phyloP scores from a whole-genome alignment of 2,113 vertebrate genomes.

The Panthera leo region DNA sequence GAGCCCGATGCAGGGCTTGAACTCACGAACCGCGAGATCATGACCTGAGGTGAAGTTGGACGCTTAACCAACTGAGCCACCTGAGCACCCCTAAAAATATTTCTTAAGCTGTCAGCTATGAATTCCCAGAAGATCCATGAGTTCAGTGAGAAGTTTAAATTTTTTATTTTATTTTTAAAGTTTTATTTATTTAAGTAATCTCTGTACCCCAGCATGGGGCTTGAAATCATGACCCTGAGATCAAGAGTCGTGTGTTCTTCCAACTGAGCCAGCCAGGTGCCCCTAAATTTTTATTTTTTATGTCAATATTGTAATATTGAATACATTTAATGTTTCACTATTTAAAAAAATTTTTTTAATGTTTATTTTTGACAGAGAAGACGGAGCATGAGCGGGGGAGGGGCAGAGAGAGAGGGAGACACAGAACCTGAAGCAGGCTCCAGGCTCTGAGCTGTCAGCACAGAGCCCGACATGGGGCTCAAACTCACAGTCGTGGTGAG shows the following conservation, averaged over 20 bases:
- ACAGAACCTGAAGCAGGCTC: too few relatives aligned
- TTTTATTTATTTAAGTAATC: not conserved
- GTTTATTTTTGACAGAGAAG: too few relatives aligned
- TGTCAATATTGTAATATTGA: constrained; percentile 2
- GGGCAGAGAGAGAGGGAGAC: too few relatives aligned
- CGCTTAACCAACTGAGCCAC: too few relatives aligned
- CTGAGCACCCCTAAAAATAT: not conserved
- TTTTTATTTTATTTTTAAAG: not conserved
- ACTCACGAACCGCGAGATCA: too few relatives aligned
- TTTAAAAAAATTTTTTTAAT: not conserved
- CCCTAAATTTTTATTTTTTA: not conserved
- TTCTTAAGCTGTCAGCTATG: not conserved
- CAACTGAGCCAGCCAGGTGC: not conserved
- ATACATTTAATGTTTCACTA: not conserved
- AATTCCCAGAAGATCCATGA: not conserved
- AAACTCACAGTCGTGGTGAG: too few relatives aligned
- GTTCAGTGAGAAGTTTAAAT: not conserved
- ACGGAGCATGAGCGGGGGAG: too few relatives aligned
- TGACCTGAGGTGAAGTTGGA: too few relatives aligned
- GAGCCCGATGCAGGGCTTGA: too few relatives aligned
- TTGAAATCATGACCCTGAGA: not conserved
- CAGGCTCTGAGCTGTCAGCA: too few relatives aligned
- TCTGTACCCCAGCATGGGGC: not conserved
- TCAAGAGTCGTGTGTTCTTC: not conserved
- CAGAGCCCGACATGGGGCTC: too few relatives aligned